phyloP scores from a whole-genome alignment of 2,888 invertebrate genomes.

The Saturnia pavonia region DNA sequence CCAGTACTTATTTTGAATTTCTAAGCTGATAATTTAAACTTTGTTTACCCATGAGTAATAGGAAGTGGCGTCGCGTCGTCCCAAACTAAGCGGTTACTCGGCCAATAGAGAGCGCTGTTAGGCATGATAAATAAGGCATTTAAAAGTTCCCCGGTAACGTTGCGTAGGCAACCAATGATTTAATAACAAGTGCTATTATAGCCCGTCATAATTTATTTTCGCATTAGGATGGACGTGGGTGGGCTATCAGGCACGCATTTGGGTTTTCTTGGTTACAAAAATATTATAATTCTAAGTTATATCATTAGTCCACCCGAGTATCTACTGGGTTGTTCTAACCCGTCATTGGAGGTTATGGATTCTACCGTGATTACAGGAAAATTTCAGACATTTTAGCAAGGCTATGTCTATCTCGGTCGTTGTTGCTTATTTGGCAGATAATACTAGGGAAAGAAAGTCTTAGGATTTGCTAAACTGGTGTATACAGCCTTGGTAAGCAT shows the following conservation, averaged over 20 bases:
- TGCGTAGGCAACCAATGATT: conserved; percentile 41
- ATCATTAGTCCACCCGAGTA: not conserved
- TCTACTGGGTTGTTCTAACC: not conserved
- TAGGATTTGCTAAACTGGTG: not conserved
- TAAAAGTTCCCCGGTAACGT: conserved; percentile 13
- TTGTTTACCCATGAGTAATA: not conserved
- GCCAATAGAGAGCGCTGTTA: conserved; percentile 3
- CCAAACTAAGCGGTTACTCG: conserved; percentile 5
- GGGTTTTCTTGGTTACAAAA: not conserved
- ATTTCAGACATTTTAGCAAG: not conserved
- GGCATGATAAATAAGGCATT: conserved; percentile 18
- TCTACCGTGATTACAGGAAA: not conserved
- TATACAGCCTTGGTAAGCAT: no score
- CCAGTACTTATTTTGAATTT: not conserved
- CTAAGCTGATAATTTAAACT: not conserved
- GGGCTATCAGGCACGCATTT: conserved; percentile 25
- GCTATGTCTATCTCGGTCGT: not conserved
- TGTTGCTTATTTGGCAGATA: not conserved
- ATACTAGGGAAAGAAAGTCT: not conserved
- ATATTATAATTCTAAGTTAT: not conserved
- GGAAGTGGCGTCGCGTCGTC: not conserved
- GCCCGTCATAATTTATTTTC: conserved; percentile 60
- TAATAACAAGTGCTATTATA: conserved; percentile 58
- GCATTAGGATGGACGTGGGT: conserved; percentile 44
- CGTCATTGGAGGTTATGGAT: not conserved